These are phyloP conservation scores for Acronicta alni DNA, from an alignment of 2,888 invertebrate genomes.

Conservation along the genomic window DNA sequence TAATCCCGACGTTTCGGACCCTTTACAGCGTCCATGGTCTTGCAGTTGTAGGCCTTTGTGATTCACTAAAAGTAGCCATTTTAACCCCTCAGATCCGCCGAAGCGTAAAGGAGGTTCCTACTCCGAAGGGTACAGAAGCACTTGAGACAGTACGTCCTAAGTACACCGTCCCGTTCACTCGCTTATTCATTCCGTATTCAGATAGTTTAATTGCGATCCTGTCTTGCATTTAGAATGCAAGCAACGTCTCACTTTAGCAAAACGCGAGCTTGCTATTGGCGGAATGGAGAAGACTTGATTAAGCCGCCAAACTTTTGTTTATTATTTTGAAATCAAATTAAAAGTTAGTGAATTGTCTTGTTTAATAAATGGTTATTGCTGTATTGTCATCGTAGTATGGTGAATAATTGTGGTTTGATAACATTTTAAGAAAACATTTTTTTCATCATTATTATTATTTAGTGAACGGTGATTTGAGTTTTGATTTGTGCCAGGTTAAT, in stretches of 20 bases:
- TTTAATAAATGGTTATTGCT: constrained; percentile 3
- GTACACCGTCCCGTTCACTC: constrained; percentile 49
- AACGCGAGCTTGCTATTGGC: constrained; percentile 51
- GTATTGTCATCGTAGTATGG: not conserved
- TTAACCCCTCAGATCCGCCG: not conserved
- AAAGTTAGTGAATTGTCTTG: constrained; percentile 33
- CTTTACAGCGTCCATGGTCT: no score
- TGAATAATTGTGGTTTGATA: not conserved
- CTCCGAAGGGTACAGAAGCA: constrained; percentile 2
- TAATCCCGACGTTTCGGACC: no score
- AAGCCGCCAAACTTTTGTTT: constrained; percentile 52
- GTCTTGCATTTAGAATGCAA: constrained; percentile 71
- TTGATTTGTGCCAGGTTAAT: no score
- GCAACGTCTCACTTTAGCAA: constrained; percentile 59
- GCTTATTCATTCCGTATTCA: constrained; percentile 69
- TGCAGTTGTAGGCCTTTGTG: no score
- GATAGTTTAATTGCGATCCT: constrained; percentile 73
- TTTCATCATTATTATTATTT: no score
- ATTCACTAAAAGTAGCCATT: no score
- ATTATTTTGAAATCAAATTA: constrained; percentile 51
- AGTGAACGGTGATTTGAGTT: no score
- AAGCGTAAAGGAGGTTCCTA: not conserved
- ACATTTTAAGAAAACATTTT: no score
- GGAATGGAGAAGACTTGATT: constrained; percentile 51
- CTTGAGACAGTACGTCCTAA: constrained; percentile 53